phyloP scores from a whole-genome alignment of 1,140 invertebrate genomes.

The Dreissena rostriformis region DNA sequence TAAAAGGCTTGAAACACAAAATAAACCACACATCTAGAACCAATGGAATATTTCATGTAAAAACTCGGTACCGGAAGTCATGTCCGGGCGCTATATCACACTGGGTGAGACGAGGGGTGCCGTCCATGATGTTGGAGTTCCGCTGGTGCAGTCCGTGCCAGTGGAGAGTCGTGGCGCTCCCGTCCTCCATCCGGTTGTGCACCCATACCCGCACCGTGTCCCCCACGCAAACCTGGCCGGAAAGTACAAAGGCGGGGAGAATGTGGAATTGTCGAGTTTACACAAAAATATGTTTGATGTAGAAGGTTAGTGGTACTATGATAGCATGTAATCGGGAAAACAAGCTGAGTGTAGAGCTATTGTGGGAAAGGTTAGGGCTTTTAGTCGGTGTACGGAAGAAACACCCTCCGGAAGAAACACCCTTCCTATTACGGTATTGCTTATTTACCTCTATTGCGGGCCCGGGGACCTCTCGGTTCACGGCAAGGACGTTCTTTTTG shows the following conservation, averaged over 20 bases:
- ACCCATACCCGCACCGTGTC: slow-evolving; percentile 93
- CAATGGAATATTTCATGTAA: no score
- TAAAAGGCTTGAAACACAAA: no score
- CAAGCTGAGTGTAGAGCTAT: no score
- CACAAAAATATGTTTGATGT: no score
- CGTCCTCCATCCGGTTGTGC: slow-evolving; percentile 89
- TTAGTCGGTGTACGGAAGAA: no score
- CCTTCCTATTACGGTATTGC: no score
- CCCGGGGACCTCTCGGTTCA: slow-evolving; percentile 93
- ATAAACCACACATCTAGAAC: no score
- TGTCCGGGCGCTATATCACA: slow-evolving; percentile 92
- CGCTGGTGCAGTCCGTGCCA: slow-evolving; percentile 92
- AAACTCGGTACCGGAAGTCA: slow-evolving; percentile 83
- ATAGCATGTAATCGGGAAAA: no score
- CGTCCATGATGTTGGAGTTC: slow-evolving; percentile 93
- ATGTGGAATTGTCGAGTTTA: no score
- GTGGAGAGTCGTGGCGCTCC: slow-evolving; percentile 90
- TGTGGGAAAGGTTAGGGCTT: no score
- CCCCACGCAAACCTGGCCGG: slow-evolving; percentile 88
- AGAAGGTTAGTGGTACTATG: no score
- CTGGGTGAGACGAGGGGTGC: slow-evolving; percentile 93
- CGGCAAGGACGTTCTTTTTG: slow-evolving; percentile 87
- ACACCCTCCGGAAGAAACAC: no score
- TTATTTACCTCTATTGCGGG: slow-evolving; percentile 86
- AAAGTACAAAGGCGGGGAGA: background rate